A percentile compares a stretch with the other conserved stretches of the same genome.
phyloP scores from a whole-genome alignment of 53 echinoderm and acorn worm species.

The Crossaster papposus region DNA sequence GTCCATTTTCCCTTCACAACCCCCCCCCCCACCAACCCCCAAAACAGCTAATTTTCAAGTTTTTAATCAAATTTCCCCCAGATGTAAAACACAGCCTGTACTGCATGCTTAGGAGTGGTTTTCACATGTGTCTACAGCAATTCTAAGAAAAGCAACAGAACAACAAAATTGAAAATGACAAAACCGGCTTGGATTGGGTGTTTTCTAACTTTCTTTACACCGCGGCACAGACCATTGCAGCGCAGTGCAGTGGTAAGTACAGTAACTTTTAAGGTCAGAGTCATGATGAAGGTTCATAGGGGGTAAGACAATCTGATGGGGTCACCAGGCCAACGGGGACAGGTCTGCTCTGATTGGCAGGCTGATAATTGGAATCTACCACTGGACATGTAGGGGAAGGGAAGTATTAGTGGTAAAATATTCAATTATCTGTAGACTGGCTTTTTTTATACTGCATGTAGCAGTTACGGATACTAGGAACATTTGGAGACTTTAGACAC shows the following conservation, averaged over 20 bases:
- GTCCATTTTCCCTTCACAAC: background rate
- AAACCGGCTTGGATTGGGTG: background rate
- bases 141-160: conserved; percentile 6
- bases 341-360: conserved; percentile 44
- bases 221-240: no score
- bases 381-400: background rate
- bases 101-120: background rate
- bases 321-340: conserved; percentile 46
- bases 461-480: no score
- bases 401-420: background rate
- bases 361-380: conserved; percentile 59
- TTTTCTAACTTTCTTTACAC: background rate
- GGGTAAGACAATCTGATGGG: conserved; percentile 60
- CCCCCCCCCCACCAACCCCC: background rate
- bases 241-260: no score
- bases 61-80: background rate
- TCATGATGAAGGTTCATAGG: conserved; percentile 57
- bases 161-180: conserved; percentile 12
- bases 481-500: no score
- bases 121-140: background rate
- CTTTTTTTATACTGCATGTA: no score
- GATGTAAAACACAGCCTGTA: background rate
- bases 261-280: conserved; percentile 49
- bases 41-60: background rate
- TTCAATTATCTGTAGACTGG: background rate